Evolutionary conservation across 2,888 invertebrate genomes (phyloP), one percentile per base, ranked within the genome.

Genomic region (Scrobipalpa atriplicella): DNA sequence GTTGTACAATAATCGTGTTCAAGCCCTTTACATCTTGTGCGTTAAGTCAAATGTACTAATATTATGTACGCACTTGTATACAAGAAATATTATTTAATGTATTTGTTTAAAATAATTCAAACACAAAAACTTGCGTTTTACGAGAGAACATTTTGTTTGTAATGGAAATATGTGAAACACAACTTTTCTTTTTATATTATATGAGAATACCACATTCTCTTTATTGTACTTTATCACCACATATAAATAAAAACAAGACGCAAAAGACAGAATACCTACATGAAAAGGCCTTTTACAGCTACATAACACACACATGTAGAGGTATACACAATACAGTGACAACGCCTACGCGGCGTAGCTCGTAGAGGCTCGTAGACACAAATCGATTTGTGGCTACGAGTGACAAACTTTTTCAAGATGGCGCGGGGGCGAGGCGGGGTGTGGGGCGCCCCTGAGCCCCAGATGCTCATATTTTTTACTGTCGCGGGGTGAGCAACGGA

Each of bases 381-480:
- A 85, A 91, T 91, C 91, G 91, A 91, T 91, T 83, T 89, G 90
- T 81, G 90, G 90, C 85, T 87, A 29, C 88, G 87, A 90, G 86
- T 91, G 92, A 90, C 90, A 90, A 90, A 90, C 85, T 90, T 90
- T 90, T 90, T 89, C 90, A 90, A 90, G 90, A 90, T 90, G 90
- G 90, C 90, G 90, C 80, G 80, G 78, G 78, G 79, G 71, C 64
- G 69, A 71, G 60, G 77, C 83, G 84, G 87, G 85, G 58, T 38
- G 58, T n/a, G 38, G 58, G 58, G 38, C 36, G 58, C 58, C 58
- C 58, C 29, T 38, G 29, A 29, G 29, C 29, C 29, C 58, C 29
- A n/a, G 90, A 90, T 90, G 88, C 89, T 90, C 91, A 92, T 90
- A 92, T 92, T 92, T 92, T 92, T 92, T 92, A 91, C 91, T 91